phyloP scores from a whole-genome alignment of 2,888 invertebrate species.

The Drosophila tanythrix region DNA sequence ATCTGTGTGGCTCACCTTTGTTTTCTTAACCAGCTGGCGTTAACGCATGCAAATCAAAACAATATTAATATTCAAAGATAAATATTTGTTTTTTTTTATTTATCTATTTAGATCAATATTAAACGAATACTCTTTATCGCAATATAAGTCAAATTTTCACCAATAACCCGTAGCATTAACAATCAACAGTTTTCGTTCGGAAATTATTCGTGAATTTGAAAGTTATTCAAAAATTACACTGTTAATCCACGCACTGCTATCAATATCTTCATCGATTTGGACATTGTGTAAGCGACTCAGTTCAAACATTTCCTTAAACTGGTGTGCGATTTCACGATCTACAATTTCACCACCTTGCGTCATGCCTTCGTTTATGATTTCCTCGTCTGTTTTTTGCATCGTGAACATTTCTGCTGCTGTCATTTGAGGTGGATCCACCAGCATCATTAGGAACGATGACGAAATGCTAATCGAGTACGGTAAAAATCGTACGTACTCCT shows the following conservation, averaged over 20 bases:
- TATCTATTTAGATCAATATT: not conserved
- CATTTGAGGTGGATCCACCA: slow-evolving; percentile 67
- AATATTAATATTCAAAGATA: not conserved
- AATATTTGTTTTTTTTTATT: not conserved
- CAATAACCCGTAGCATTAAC: not conserved
- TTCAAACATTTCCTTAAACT: slow-evolving; percentile 80
- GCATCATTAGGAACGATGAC: slow-evolving; percentile 68
- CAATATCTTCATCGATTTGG: slow-evolving; percentile 69
- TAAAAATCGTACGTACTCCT: slow-evolving; percentile 81
- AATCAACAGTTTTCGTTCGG: not conserved
- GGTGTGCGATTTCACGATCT: slow-evolving; percentile 80
- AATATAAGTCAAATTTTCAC: not conserved
- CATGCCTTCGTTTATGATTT: slow-evolving; percentile 52
- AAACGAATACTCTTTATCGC: not conserved
- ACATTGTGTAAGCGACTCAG: slow-evolving; percentile 66
- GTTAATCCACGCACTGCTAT: slow-evolving; percentile 31
- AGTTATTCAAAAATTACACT: slow-evolving; percentile 11
- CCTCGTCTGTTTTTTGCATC: slow-evolving; percentile 32
- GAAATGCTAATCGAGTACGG: slow-evolving; percentile 76
- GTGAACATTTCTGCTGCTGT: slow-evolving; percentile 61
- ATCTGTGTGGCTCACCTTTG: not conserved
- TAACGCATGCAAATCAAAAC: not conserved
- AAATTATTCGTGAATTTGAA: slow-evolving; percentile 10
- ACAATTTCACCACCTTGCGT: slow-evolving; percentile 80
- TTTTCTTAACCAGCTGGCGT: slow-evolving; percentile 20